Evolutionary conservation across 2,113 vertebrate genomes (phyloP).

Genomic region (Rostratula benghalensis): DNA sequence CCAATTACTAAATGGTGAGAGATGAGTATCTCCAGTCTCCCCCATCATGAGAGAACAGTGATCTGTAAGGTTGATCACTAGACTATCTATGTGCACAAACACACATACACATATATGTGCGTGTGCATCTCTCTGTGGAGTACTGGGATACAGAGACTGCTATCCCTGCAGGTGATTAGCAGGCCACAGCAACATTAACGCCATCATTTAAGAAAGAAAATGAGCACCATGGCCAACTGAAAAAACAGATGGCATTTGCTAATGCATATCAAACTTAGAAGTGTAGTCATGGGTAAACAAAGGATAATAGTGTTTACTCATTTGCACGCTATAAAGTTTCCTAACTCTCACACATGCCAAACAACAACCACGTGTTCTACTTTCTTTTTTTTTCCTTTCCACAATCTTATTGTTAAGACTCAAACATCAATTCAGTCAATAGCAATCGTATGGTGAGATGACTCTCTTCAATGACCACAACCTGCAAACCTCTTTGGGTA

Average conservation of each 20-base stretch:
- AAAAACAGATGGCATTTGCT: conserved; percentile 9
- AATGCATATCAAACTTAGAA: background rate
- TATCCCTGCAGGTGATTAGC: background rate
- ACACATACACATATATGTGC: background rate
- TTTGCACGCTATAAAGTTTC: background rate
- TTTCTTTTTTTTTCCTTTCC: background rate
- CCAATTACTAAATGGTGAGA: background rate
- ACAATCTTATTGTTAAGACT: background rate
- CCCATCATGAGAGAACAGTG: background rate
- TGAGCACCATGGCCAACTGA: background rate
- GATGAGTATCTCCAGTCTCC: background rate
- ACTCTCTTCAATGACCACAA: background rate
- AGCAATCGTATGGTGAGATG: background rate
- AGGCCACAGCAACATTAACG: background rate
- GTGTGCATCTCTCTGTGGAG: background rate
- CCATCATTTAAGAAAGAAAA: background rate
- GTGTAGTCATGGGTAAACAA: background rate
- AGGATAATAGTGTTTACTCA: background rate
- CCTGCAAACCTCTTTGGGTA: background rate
- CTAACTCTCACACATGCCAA: background rate
- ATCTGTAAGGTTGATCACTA: background rate
- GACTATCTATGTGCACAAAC: background rate
- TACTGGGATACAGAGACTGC: accelerated
- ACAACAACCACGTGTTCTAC: background rate
- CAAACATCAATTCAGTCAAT: background rate